Base-by-base conservation (phyloP, 2,113 vertebrate genomes). In the Psammodynastes pulverulentus region DNA sequence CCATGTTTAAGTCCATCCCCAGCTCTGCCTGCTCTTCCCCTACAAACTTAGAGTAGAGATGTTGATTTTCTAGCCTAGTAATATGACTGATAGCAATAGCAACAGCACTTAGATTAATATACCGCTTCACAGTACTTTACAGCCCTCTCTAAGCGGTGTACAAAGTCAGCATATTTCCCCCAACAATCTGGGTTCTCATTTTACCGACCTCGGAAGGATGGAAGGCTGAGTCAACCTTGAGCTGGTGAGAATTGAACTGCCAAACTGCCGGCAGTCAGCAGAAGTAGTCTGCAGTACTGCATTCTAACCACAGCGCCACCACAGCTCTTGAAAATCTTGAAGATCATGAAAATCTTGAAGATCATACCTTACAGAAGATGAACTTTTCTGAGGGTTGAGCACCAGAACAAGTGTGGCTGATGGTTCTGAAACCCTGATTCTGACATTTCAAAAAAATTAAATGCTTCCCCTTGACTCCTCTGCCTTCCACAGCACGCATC, bases 401-500 rank as follows among this genome's bases (percentile, higher is more conserved):
- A 2, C n/a, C 2, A 23, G 89, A 84, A 84, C 26, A 34, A 58
- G 13, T 94, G 91, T 43, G 52, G 26, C 26, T 93, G 87, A 95
- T 88, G 90, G 72, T 92, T 8, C 52, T 92, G 12, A 53, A 1
- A 0, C 91, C 94, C 90, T 88, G 62, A 89, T 39, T 43, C 43
- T 58, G 94, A 79, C 91, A 90, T 91, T 88, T 52, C 15, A 54
- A 19, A 39, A 79, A 39, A 67, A 67, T n/a, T 19, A 79, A 79
- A 79, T 1, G 48, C 43, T 23, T 58, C 52, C 13, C 23, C 72
- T 48, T 88, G 34, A 92, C 58, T 39, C 84, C 15, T 15, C 24
- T 93, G 29, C 39, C 92, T 24, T 92, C 85, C 93, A 90, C 84
- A 91, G 91, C 90, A 92, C 95, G 86, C 94, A 95, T 92, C 96